A percentile compares a stretch with the other conserved stretches of the same genome.
Conservation (phyloP, 2,797 vertebrate genomes). For the Syndactyla subalaris region DNA sequence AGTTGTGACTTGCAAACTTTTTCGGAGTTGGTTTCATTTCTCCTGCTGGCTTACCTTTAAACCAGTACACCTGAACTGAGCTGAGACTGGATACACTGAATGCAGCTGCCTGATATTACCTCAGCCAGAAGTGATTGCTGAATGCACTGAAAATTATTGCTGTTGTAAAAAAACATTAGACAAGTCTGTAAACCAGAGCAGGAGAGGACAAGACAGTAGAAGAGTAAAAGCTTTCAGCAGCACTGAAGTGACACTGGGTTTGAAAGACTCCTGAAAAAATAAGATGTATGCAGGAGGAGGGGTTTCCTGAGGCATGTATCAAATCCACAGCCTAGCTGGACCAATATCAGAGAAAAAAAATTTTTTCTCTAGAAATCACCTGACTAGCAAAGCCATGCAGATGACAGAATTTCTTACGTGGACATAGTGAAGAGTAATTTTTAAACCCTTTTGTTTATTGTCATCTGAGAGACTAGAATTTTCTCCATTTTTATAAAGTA, state of each 20-base stretch:
- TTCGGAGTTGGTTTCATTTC: too few species aligned
- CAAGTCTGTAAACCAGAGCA: background rate
- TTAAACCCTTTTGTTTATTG: background rate
- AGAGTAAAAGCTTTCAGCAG: background rate
- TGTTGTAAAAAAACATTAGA: background rate
- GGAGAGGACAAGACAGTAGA: background rate
- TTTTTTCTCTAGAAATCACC: background rate
- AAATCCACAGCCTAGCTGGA: background rate
- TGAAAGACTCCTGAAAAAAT: background rate
- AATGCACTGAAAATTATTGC: background rate
- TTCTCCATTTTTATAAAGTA: background rate
- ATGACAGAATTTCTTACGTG: background rate
- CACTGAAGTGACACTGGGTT: background rate
- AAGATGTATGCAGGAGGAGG: background rate
- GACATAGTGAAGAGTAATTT: background rate
- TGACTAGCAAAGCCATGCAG: background rate
- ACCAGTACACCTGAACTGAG: background rate
- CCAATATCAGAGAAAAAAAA: rapidly evolving
- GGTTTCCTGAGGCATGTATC: background rate
- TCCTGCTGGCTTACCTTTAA: too few species aligned
- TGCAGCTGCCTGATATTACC: background rate
- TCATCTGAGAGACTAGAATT: background rate
- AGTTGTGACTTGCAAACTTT: too few species aligned
- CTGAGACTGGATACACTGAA: background rate
- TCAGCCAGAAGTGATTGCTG: background rate